These are phyloP conservation scores for Taurulus bubalis DNA, from an alignment of 2,113 vertebrate genomes.

Conservation along the genomic window DNA sequence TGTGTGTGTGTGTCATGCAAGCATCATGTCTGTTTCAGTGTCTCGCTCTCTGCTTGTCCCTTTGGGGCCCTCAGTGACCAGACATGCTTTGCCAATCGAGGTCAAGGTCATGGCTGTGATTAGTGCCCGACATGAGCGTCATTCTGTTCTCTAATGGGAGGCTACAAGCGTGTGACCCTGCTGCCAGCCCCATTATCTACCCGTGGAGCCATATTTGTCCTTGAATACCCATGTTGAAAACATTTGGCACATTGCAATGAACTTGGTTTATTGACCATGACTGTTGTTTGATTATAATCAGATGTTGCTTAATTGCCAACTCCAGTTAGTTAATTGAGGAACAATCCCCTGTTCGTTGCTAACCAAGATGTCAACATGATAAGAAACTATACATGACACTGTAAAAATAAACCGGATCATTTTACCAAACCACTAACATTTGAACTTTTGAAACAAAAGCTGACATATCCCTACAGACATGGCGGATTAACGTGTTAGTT, in stretches of 20 bases:
- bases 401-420: not conserved
- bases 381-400: conserved; percentile 5
- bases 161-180: conserved; percentile 33
- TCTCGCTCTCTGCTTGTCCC: conserved; percentile 56
- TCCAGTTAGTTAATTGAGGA: conserved; percentile 26
- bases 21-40: conserved; percentile 51
- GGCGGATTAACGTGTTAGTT: not conserved
- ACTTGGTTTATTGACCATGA: conserved; percentile 45
- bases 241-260: conserved; percentile 37
- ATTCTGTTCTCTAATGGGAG: conserved; percentile 59
- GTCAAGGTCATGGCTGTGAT: conserved; percentile 73
- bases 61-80: conserved; percentile 66
- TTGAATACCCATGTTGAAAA: conserved; percentile 40
- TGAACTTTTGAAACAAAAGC: not conserved
- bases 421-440: not conserved
- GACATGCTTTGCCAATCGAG: conserved; percentile 66
- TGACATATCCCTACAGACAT: not conserved
- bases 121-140: conserved; percentile 59
- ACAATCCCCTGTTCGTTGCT: conserved; percentile 20
- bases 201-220: conserved; percentile 39
- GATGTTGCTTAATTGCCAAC: conserved; percentile 29
- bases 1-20: conserved; percentile 5
- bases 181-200: conserved; percentile 56
- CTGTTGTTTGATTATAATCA: conserved; percentile 47
- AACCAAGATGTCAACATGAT: not conserved